Evolutionary conservation across 1,140 invertebrate genomes (phyloP).

Genomic region (Drosophila orosa): DNA sequence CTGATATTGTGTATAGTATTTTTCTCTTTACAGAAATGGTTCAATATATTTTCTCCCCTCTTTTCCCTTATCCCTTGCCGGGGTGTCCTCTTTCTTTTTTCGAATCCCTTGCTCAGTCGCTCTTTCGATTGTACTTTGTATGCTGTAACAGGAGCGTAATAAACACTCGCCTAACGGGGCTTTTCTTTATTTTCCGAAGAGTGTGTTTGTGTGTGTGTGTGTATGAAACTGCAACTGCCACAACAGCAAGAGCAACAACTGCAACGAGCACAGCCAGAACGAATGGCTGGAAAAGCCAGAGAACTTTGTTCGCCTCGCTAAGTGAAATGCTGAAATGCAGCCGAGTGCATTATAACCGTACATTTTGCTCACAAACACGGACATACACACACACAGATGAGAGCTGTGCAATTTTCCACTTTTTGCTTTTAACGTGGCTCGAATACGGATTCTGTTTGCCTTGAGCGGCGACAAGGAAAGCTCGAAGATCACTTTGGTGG

Average conservation of each 20-base stretch:
- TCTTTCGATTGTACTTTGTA: constrained; percentile 59
- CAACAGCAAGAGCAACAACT: constrained; percentile 38
- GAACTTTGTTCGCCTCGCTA: constrained; percentile 52
- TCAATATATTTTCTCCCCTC: background rate
- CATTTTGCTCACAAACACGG: constrained; percentile 58
- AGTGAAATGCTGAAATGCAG: constrained; percentile 63
- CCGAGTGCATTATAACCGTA: constrained; percentile 76
- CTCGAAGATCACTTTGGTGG: constrained; percentile 18
- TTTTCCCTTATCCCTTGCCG: background rate
- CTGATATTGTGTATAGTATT: background rate
- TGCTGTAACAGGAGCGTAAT: constrained; percentile 81
- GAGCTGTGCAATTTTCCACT: constrained; percentile 62
- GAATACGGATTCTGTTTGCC: constrained; percentile 61
- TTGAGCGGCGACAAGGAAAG: constrained; percentile 45
- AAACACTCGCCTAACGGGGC: constrained; percentile 76
- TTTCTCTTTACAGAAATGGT: background rate
- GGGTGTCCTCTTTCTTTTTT: constrained; percentile 12
- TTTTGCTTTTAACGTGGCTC: constrained; percentile 72
- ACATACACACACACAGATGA: constrained; percentile 20
- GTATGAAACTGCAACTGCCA: constrained; percentile 47
- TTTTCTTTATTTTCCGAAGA: constrained; percentile 58
- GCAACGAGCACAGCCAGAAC: constrained; percentile 52
- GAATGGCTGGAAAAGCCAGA: constrained; percentile 50
- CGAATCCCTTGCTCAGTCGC: background rate
- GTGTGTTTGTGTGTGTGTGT: constrained; percentile 28